These are phyloP conservation scores for Adelosebastes latens DNA, from an alignment of 2,797 vertebrate species.

Conservation along the genomic window DNA sequence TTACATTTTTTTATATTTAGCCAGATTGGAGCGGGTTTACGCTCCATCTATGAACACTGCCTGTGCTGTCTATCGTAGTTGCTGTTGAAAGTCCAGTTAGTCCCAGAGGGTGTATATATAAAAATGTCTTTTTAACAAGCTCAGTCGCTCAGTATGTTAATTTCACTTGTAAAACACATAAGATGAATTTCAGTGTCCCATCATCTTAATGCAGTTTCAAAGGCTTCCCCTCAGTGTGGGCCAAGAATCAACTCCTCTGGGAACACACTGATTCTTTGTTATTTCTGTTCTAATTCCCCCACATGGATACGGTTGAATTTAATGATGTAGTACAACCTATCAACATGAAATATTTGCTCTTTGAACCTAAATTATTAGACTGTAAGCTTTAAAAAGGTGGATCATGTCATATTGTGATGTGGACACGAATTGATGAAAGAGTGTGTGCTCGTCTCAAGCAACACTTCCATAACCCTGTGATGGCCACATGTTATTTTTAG, in stretches of 20 bases:
- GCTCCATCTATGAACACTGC: neutral
- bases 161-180: neutral
- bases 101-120: neutral
- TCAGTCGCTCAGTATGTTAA: neutral
- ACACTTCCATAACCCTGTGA: constrained; percentile 49
- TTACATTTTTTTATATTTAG: no score
- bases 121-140: neutral
- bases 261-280: neutral
- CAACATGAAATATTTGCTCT: neutral
- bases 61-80: neutral
- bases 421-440: constrained; percentile 2
- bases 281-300: neutral
- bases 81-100: neutral
- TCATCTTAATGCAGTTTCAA: neutral
- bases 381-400: neutral
- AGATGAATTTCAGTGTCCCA: neutral
- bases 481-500: constrained; percentile 59
- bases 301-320: neutral
- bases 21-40: neutral
- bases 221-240: neutral
- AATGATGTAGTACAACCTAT: neutral
- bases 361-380: neutral
- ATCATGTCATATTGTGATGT: neutral
- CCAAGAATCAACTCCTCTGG: neutral
- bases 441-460: constrained; percentile 10